These are phyloP conservation scores for Oligia fasciuncula DNA, from an alignment of 2,888 invertebrate species.

Conservation along the genomic window DNA sequence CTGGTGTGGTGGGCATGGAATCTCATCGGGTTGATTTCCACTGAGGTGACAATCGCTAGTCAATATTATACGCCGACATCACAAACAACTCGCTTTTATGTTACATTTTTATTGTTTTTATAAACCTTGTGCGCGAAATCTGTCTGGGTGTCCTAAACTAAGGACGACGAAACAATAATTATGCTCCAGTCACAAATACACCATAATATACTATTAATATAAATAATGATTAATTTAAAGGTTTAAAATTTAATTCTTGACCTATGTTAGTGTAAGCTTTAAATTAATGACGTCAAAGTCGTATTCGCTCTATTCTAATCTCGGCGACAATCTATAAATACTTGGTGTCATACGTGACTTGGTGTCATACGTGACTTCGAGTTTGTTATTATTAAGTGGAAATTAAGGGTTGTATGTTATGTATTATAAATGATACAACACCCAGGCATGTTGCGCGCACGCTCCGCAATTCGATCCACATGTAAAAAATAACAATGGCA, in stretches of 20 bases:
- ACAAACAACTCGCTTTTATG: conserved; percentile 70
- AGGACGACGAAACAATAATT: conserved; percentile 28
- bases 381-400: conserved; percentile 58
- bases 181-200: conserved; percentile 58
- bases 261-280: conserved; percentile 53
- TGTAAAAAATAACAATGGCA: conserved; percentile 72
- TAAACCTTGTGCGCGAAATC: conserved; percentile 49
- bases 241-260: conserved; percentile 41
- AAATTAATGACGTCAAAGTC: conserved; percentile 36
- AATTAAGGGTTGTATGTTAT: conserved; percentile 48
- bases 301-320: conserved; percentile 18
- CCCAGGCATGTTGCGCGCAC: conserved; percentile 53
- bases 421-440: conserved; percentile 44
- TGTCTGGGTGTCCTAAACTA: conserved; percentile 41
- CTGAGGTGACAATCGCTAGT: conserved; percentile 86
- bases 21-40: conserved; percentile 80
- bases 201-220: conserved; percentile 30
- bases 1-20: conserved; percentile 74
- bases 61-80: conserved; percentile 85
- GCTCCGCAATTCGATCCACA: conserved; percentile 43
- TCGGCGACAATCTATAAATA: conserved; percentile 39
- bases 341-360: conserved; percentile 42
- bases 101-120: conserved; percentile 48
- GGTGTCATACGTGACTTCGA: too few species aligned
- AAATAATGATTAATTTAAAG: conserved; percentile 33